A percentile compares a stretch with the other conserved stretches of the same genome.
Evolutionary conservation across 35 echinoderm and acorn worm genomes (phyloP).

Genomic region (Nesometra sesokonis): DNA sequence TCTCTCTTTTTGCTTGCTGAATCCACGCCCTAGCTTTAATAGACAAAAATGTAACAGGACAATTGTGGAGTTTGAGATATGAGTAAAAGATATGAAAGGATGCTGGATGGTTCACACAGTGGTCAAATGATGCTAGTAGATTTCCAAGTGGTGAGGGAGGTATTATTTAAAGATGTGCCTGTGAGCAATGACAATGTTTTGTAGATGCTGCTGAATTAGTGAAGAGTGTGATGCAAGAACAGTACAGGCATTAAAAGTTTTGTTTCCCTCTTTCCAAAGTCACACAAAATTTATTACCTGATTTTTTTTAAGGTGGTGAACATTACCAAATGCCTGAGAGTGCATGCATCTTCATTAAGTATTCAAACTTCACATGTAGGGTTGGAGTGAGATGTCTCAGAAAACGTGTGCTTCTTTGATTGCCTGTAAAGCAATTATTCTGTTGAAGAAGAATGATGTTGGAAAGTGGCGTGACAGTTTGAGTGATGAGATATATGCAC

Average conservation of each 20-base stretch:
- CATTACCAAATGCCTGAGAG: not conserved
- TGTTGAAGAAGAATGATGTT: not conserved
- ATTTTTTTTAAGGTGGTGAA: not conserved
- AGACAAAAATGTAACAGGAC: not conserved
- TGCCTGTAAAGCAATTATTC: not conserved
- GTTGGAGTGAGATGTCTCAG: not conserved
- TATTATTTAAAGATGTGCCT: not conserved
- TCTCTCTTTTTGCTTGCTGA: not conserved
- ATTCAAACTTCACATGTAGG: not conserved
- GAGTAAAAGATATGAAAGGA: not conserved
- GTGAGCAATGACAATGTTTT: not conserved
- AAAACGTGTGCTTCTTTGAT: not conserved
- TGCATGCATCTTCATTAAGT: not conserved
- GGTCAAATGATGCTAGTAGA: not conserved
- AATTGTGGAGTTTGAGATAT: not conserved
- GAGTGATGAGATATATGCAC: too few relatives aligned
- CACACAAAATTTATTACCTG: not conserved
- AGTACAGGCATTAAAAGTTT: not conserved
- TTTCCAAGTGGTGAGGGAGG: not conserved
- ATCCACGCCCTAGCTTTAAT: not conserved
- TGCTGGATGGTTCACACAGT: not conserved
- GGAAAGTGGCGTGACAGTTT: not conserved
- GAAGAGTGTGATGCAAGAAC: not conserved
- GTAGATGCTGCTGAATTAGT: not conserved
- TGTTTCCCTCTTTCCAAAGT: not conserved